Conservation (phyloP, 2,797 vertebrate genomes). For the Australoheros facetus region DNA sequence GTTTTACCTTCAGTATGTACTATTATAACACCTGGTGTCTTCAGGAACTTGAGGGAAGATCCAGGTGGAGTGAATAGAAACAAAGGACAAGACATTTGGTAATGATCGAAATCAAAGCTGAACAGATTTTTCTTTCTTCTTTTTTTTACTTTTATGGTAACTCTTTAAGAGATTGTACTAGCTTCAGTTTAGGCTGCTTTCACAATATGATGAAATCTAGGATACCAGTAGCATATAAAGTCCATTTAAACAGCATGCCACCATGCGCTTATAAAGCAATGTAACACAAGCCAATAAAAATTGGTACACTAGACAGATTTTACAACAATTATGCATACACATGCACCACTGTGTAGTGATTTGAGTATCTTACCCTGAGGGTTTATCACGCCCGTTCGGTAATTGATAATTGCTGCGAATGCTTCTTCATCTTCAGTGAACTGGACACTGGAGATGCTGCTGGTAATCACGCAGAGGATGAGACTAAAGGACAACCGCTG, state of each 20-base stretch:
- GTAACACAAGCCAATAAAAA: not conserved
- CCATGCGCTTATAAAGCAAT: not conserved
- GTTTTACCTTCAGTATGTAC: not conserved
- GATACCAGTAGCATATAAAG: not conserved
- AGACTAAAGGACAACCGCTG: constrained; percentile 11
- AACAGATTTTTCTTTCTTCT: not conserved
- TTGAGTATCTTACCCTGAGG: not conserved
- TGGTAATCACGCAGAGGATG: not conserved
- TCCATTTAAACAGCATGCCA: not conserved
- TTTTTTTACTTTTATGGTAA: not conserved
- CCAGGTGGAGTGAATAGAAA: constrained; percentile 33
- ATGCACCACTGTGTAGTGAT: not conserved
- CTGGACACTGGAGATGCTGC: not conserved
- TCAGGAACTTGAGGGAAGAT: constrained; percentile 33
- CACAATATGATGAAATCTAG: not conserved
- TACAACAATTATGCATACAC: not conserved
- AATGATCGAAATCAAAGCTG: not conserved
- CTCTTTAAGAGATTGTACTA: not conserved
- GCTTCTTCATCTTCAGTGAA: not conserved
- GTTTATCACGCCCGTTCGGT: not conserved
- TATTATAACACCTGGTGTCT: not conserved
- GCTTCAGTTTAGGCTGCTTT: not conserved
- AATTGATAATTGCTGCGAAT: not conserved
- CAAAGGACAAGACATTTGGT: not conserved
- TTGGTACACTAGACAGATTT: not conserved